These are phyloP conservation scores for Pedionomus torquatus DNA, from an alignment of 2,113 vertebrate species.

Conservation along the genomic window DNA sequence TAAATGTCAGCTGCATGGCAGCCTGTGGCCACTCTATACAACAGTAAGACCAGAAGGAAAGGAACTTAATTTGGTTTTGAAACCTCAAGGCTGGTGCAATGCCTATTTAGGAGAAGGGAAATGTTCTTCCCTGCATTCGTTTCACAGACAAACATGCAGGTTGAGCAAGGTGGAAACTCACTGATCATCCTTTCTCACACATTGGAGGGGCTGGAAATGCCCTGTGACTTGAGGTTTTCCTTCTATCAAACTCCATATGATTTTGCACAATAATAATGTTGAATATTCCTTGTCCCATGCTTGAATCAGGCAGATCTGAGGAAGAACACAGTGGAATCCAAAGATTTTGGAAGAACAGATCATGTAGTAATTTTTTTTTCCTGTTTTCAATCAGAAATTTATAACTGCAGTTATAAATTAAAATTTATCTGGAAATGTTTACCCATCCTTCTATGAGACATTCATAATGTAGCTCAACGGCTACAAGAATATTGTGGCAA, in stretches of 20 bases:
- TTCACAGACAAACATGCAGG: background rate
- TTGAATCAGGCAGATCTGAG: background rate
- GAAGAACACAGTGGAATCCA: background rate
- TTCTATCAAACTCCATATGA: background rate
- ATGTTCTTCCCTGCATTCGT: background rate
- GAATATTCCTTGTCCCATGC: background rate
- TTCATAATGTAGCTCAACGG: background rate
- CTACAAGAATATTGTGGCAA: background rate
- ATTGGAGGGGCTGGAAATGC: background rate
- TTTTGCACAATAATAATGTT: background rate
- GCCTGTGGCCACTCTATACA: background rate
- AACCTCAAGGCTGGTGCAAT: background rate
- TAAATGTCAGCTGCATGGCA: background rate
- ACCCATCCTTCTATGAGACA: background rate
- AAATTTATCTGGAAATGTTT: background rate
- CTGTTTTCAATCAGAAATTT: background rate
- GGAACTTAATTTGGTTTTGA: background rate
- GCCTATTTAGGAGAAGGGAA: background rate
- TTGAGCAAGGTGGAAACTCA: background rate
- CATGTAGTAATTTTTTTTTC: background rate
- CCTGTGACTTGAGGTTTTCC: background rate
- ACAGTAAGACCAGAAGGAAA: background rate
- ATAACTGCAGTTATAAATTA: background rate
- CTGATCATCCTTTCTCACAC: background rate
- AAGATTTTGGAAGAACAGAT: background rate